These are phyloP conservation scores for Platyscapa corneri DNA, from an alignment of 1,140 invertebrate species.

Conservation along the genomic window DNA sequence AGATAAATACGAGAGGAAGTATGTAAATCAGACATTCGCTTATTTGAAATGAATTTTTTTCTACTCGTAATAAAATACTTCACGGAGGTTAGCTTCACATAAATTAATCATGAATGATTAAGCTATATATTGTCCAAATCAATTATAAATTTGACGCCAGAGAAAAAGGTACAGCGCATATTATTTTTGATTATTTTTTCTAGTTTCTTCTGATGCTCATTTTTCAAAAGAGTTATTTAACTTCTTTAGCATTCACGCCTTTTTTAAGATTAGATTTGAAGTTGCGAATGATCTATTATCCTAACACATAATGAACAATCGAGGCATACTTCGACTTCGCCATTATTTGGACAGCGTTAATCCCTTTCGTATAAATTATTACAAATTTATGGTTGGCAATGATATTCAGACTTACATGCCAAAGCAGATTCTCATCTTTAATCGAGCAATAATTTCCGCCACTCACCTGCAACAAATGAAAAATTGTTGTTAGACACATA, in stretches of 20 bases:
- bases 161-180: background rate
- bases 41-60: background rate
- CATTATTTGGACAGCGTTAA: too few species aligned
- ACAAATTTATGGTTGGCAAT: too few species aligned
- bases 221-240: too few species aligned
- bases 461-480: conserved; percentile 8
- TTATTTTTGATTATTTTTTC: background rate
- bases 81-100: background rate
- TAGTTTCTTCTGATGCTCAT: background rate
- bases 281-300: background rate
- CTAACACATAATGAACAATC: background rate
- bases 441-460: too few species aligned
- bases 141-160: background rate
- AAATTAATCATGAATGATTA: background rate
- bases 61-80: background rate
- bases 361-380: too few species aligned
- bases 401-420: background rate
- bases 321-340: too few species aligned
- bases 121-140: background rate
- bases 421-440: background rate
- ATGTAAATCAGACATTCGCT: background rate
- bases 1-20: background rate
- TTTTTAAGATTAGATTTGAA: background rate
- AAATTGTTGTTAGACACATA: background rate
- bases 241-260: too few species aligned